Base-by-base conservation (phyloP, 2,113 vertebrate genomes). In the Microcebus griseorufus region DNA sequence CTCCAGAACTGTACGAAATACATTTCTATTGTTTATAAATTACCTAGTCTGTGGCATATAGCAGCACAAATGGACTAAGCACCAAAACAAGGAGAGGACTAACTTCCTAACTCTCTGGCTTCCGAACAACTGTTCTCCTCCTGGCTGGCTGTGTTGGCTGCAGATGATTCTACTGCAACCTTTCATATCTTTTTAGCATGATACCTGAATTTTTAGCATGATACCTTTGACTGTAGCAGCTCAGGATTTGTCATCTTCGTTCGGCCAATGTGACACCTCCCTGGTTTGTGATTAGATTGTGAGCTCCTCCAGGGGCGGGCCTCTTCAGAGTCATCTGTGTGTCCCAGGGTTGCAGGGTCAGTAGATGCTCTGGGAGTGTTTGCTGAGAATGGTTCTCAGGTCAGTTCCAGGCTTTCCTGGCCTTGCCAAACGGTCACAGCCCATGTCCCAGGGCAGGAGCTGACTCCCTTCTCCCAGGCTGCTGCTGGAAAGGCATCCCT, bases 361-460 rank as follows among this genome's bases (percentile, higher is more conserved):
- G 79, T 3, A 12, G 23, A 4, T 6, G 9, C 55, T 83, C 69
- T 3, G 87, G 45, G 60, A 23, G 37, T 4, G 18, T 6, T 18
- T 16, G 39, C 22, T 6, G 23, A 29, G 72, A 55, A 29, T 5
- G 48, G 25, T 17, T 20, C 72, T 67, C 14, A 2, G 64, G 58
- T 51, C 65, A 32, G 51, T 9, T 23, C 39, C 1, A 37, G 45
- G 53, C 48, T 65, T 18, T 69, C 64, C 9, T 58, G 29, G 78
- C 23, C 55, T 45, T 32, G 20, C 45, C 10, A 23, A 3, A 4
- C 16, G 80, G 45, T 9, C 9, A 64, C 27, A 60, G 75, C 20
- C n/a, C 39, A 8, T 7, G 45, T 0, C 11, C 6, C 23, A 0
- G 1, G 45, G 32, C 58, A 18, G 69, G 3, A 27, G 48, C 64